phyloP scores from a whole-genome alignment of 2,113 vertebrate species.

The Notothenia coriiceps region DNA sequence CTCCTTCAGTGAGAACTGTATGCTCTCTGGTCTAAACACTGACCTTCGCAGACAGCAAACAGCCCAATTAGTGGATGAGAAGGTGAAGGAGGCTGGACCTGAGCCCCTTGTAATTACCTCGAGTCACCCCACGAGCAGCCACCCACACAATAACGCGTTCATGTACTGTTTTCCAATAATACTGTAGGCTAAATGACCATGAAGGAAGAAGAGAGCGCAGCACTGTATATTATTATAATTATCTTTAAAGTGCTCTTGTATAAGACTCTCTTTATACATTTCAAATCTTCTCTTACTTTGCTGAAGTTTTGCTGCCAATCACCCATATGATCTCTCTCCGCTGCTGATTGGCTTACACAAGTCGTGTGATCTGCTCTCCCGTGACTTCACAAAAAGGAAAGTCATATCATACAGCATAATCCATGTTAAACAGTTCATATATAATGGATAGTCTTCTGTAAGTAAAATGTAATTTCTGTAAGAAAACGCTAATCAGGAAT shows the following conservation, averaged over 20 bases:
- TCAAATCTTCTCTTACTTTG: constrained; percentile 38
- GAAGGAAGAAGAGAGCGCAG: constrained; percentile 13
- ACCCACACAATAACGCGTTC: constrained; percentile 54
- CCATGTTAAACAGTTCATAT: constrained; percentile 34
- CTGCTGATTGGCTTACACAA: constrained; percentile 16
- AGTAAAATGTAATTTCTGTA: constrained; percentile 2
- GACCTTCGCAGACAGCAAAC: constrained; percentile 66
- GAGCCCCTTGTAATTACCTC: constrained; percentile 65
- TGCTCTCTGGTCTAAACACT: constrained; percentile 48
- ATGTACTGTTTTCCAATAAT: constrained; percentile 46
- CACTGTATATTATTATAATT: neutral
- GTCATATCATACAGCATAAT: constrained; percentile 38
- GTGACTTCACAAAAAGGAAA: constrained; percentile 19
- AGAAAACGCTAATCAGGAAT: neutral
- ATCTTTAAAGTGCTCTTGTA: constrained; percentile 2
- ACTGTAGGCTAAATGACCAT: constrained; percentile 30
- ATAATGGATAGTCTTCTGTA: constrained; percentile 8
- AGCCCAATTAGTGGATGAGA: constrained; percentile 73
- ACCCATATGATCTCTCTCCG: neutral
- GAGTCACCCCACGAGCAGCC: constrained; percentile 48
- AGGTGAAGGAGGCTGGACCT: constrained; percentile 57
- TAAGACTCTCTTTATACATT: constrained; percentile 34
- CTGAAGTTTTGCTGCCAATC: constrained; percentile 14
- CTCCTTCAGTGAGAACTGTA: constrained; percentile 20
- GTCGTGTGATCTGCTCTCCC: constrained; percentile 11